Conservation (phyloP, 2,888 invertebrate species). For the Dyspetes luteomarginatus region DNA sequence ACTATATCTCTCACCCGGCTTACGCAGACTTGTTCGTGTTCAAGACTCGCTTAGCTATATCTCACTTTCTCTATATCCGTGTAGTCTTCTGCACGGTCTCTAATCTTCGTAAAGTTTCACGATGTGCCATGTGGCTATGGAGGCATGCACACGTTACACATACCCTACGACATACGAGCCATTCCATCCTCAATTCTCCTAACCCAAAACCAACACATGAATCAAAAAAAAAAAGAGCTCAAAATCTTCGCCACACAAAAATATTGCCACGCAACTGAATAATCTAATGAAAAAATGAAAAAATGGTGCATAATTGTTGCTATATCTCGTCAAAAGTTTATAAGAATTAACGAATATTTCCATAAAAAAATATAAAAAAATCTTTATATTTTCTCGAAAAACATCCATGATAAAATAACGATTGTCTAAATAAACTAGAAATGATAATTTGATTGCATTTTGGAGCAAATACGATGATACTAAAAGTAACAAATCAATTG, state of each 20-base stretch:
- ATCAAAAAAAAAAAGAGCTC: too few species aligned
- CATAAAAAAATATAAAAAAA: too few species aligned
- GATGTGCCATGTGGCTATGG: background rate
- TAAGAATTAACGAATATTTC: background rate
- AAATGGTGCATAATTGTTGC: too few species aligned
- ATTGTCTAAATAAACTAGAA: too few species aligned
- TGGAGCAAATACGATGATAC: background rate
- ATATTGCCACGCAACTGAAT: too few species aligned
- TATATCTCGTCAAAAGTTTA: background rate
- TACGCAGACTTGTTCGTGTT: slow-evolving; percentile 4
- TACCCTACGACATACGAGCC: background rate
- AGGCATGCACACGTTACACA: background rate
- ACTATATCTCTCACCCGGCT: slow-evolving; percentile 46
- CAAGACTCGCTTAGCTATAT: slow-evolving; percentile 29
- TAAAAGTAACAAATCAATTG: background rate
- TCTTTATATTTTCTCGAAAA: too few species aligned
- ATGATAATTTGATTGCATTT: too few species aligned
- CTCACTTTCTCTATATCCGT: slow-evolving; percentile 23
- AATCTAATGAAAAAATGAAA: too few species aligned
- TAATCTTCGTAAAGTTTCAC: slow-evolving; percentile 34
- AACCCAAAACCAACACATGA: too few species aligned
- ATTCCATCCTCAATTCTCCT: too few species aligned
- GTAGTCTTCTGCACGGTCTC: slow-evolving; percentile 19
- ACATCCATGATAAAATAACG: too few species aligned
- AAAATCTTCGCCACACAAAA: too few species aligned